These are phyloP conservation scores for Phortica variegata DNA, from an alignment of 1,140 invertebrate genomes.

Conservation along the genomic window DNA sequence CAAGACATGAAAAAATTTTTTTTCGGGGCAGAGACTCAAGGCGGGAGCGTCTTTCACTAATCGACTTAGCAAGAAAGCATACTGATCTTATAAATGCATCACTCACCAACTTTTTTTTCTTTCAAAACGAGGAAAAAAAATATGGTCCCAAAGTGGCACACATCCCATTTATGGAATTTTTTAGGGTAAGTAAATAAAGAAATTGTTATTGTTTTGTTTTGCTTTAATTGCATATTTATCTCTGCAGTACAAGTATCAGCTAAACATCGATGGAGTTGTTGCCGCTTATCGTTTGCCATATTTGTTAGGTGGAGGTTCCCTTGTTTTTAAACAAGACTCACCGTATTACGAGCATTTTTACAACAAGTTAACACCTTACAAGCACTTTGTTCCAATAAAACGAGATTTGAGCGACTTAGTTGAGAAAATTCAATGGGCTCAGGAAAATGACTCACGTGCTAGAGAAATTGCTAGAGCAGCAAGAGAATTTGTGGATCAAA, in stretches of 20 bases:
- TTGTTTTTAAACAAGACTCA: slow-evolving; percentile 92
- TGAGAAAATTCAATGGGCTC: slow-evolving; percentile 79
- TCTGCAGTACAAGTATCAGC: slow-evolving; percentile 91
- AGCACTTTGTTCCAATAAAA: slow-evolving; percentile 85
- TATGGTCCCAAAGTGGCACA: slow-evolving; percentile 84
- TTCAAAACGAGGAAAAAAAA: slow-evolving; percentile 77
- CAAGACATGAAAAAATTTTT: slow-evolving; percentile 77
- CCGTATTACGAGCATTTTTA: slow-evolving; percentile 96
- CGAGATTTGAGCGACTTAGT: slow-evolving; percentile 77
- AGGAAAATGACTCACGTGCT: slow-evolving; percentile 73
- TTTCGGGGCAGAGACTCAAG: slow-evolving; percentile 92
- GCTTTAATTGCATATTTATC: slow-evolving; percentile 17
- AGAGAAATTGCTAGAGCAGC: slow-evolving; percentile 71
- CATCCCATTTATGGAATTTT: slow-evolving; percentile 93
- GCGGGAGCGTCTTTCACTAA: slow-evolving; percentile 77
- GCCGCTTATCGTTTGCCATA: slow-evolving; percentile 94
- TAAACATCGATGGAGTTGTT: slow-evolving; percentile 94
- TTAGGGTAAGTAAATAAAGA: slow-evolving; percentile 71
- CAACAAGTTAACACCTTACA: slow-evolving; percentile 68
- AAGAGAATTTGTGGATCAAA: slow-evolving; percentile 71
- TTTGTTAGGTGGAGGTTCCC: slow-evolving; percentile 79
- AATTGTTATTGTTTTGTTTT: not conserved
- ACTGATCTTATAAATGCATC: slow-evolving; percentile 87
- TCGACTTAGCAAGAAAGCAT: slow-evolving; percentile 75
- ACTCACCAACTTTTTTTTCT: slow-evolving; percentile 97